Base-by-base conservation (phyloP, 2,888 invertebrate species). In the Craniophora ligustri region DNA sequence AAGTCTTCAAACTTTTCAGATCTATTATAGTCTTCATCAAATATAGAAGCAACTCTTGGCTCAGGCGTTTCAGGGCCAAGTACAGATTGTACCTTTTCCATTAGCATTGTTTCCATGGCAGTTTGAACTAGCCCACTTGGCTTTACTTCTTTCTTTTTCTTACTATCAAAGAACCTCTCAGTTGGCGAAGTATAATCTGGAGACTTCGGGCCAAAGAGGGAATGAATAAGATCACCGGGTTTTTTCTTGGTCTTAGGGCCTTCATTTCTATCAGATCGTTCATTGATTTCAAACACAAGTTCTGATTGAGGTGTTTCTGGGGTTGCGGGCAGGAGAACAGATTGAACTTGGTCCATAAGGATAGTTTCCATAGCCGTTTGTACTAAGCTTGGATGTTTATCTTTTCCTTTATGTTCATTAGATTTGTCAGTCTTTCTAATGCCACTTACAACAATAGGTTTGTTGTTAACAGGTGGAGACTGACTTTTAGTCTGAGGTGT, bases 91-190 rank as follows among this genome's bases (percentile, higher is more conserved):
- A 94, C 92, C 74, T 88, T 92, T 65, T 94, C 94, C 76, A 94
- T 89, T 4, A 94, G 79, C 56, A 94, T 94, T 13, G 94, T 94
- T 69, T 92, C 90, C 84, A 94, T 90, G 8, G 94, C 94, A 2
- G 92, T 91, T 31, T 89, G 89, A 46, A 94, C 66, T 26, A 94
- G 75, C 0, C 92, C 88, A 0, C 82, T 81, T 0, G 84, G 81
- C 67, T 84, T 86, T 1, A 71, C 18, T 58, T 76, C 78, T 46
- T 51, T 64, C 6, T 72, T 74, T 26, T 65, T 40, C 8, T 70
- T 71, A 19, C 14, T 41, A 30, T 56, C 47, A 32, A 66, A 57
- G 5, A 48, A 44, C 26, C 38, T 71, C 26, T 71, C 72, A 7
- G 51, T 57, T 5, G 61, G 59, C 0, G 72, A 55, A 14, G 44